These are phyloP conservation scores for Embidobia sp. DNA, from an alignment of 2,888 invertebrate genomes.

Conservation along the genomic window DNA sequence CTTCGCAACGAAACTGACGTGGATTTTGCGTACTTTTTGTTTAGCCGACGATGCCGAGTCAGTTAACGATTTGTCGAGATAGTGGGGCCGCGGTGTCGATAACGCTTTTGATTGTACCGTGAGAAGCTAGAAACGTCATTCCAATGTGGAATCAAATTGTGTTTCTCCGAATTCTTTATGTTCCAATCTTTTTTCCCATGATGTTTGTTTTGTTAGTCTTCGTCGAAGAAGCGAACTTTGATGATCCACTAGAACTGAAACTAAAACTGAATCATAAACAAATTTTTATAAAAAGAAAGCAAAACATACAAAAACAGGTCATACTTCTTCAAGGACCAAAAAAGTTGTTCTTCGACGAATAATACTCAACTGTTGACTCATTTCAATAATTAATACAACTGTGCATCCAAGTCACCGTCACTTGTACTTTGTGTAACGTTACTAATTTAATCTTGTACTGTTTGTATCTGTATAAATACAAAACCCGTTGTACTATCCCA, in stretches of 20 bases:
- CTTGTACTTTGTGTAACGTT: constrained; percentile 59
- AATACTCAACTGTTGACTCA: constrained; percentile 50
- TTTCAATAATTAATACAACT: constrained; percentile 54
- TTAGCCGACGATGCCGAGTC: constrained; percentile 19
- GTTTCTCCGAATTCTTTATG: constrained; percentile 53
- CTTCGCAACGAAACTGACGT: constrained; percentile 49
- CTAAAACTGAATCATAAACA: not conserved
- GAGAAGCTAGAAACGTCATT: constrained; percentile 59
- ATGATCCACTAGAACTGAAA: constrained; percentile 7
- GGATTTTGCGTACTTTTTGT: constrained; percentile 25
- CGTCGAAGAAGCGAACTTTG: constrained; percentile 15
- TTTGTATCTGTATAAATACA: constrained; percentile 56
- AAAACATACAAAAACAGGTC: too few relatives aligned
- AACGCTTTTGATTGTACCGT: constrained; percentile 55
- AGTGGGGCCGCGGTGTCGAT: constrained; percentile 45
- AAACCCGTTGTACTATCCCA: constrained; percentile 54
- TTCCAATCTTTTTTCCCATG: constrained; percentile 38
- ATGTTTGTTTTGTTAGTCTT: constrained; percentile 52
- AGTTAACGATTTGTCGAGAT: constrained; percentile 40
- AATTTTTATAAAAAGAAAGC: too few relatives aligned
- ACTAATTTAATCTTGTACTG: constrained; percentile 63
- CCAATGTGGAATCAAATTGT: constrained; percentile 51
- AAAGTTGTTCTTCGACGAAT: constrained; percentile 28
- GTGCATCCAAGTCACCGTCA: constrained; percentile 53
- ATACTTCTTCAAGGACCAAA: constrained; percentile 7